Evolutionary conservation across 35 echinoderm and acorn worm species (phyloP), one percentile per base, ranked within the genome.

Genomic region (Apostichopus parvimensis): DNA sequence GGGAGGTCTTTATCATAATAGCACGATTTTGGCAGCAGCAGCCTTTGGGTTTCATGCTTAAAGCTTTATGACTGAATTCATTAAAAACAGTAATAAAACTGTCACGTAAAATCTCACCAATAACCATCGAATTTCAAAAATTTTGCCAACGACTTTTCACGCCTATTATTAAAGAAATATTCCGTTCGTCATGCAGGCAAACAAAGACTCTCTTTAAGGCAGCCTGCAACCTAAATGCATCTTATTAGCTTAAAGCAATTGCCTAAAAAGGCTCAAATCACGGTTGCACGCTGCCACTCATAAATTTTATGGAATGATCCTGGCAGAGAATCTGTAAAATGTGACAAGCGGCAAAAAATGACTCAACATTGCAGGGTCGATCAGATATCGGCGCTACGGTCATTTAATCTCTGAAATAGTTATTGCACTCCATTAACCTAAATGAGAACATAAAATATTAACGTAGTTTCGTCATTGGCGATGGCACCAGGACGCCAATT

Each of bases 191-290:
- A 18, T 75, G 21, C 71, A 75, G n/a, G 71, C 20, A 75, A 75
- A 14, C 20, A 75, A 2, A 75, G 17, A 4, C 71, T 75, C 71
- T 75, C 71, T 75, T 75, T 75, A 75, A 75, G n/a, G 14, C n/a
- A n/a, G n/a, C 6, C 17, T 75, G 21, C 71, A 75, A 75, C 71
- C 71, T 75, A 75, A 75, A 75, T 75, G 71, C 17, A 75, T 20
- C n/a, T 75, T 75, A 75, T 75, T 75, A 75, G 71, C 71, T 75
- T 75, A 18, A 75, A 75, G 71, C 71, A 75, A 75, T 75, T 75
- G 71, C 71, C 71, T n/a, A 18, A 75, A 75, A 75, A 75, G 71
- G 71, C 71, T 75, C 71, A 75, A 75, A 75, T 75, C 71, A 75
- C 71, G 17, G 71, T 6, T n/a, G 15, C 6, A n/a, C 12, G 71